Evolutionary conservation across 1,140 invertebrate genomes (phyloP).

Genomic region (Drosophila auraria): DNA sequence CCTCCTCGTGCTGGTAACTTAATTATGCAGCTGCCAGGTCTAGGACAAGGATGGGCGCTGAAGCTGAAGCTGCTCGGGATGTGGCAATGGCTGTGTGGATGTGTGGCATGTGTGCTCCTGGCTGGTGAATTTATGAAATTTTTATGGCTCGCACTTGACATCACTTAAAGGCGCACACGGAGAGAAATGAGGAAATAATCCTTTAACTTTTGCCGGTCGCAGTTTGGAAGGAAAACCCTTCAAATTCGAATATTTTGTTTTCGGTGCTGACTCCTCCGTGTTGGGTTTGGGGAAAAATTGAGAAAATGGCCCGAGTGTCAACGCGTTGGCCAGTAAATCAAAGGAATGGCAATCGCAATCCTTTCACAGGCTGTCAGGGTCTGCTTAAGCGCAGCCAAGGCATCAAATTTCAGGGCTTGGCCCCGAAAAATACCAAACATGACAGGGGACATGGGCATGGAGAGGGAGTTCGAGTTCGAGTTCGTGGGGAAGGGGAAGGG

Average conservation of each 20-base stretch:
- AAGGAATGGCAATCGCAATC: slow-evolving; percentile 50
- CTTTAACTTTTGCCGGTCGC: neutral
- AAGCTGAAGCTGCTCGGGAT: neutral
- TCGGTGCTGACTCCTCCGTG: neutral
- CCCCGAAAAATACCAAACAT: slow-evolving; percentile 26
- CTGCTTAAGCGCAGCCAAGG: slow-evolving; percentile 56
- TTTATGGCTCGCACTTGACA: slow-evolving; percentile 54
- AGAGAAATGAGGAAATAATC: neutral
- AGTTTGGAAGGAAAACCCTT: too few relatives aligned
- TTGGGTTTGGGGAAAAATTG: neutral
- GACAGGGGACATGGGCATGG: slow-evolving; percentile 23
- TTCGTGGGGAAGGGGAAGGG: neutral
- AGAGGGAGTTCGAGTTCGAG: slow-evolving; percentile 20
- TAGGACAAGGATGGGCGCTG: slow-evolving; percentile 25
- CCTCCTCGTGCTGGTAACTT: slow-evolving; percentile 60
- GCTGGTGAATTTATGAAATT: slow-evolving; percentile 52
- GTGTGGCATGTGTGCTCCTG: slow-evolving; percentile 16
- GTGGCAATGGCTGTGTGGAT: neutral
- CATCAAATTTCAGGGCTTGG: slow-evolving; percentile 45
- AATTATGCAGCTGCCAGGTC: slow-evolving; percentile 67
- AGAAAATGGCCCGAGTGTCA: slow-evolving; percentile 6
- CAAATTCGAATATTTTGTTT: neutral
- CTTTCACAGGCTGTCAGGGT: slow-evolving; percentile 58
- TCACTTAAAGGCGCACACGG: slow-evolving; percentile 7
- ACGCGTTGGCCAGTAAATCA: slow-evolving; percentile 34